Evolutionary conservation across 1,140 invertebrate species (phyloP).

Genomic region (Hypsibius dujardini): DNA sequence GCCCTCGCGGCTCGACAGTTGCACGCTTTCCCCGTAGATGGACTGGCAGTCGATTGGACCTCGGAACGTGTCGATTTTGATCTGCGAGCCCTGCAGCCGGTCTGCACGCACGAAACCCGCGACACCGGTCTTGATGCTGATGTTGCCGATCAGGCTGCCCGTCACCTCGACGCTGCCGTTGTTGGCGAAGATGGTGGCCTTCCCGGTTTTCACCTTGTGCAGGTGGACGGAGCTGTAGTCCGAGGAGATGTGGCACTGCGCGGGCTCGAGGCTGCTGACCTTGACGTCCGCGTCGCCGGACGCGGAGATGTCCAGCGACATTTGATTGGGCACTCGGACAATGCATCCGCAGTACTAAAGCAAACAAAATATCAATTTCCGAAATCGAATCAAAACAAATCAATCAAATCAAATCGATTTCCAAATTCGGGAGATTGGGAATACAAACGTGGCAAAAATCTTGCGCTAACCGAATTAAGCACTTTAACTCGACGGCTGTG

Average conservation of each 20-base stretch:
- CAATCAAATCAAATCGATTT: no score
- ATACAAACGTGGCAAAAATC: no score
- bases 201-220: neutral
- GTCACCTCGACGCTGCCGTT: conserved; percentile 7
- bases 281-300: conserved; percentile 13
- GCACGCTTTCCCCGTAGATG: conserved; percentile 3
- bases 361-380: no score
- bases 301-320: conserved; percentile 8
- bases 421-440: no score
- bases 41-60: neutral
- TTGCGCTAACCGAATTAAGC: no score
- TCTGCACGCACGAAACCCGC: conserved; percentile 8
- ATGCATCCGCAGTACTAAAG: conserved; percentile 12
- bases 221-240: conserved; percentile 5
- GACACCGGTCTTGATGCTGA: conserved; percentile 1
- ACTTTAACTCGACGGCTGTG: no score
- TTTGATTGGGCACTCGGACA: neutral
- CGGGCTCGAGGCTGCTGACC: neutral
- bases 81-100: conserved; percentile 2
- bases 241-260: neutral
- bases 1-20: conserved; percentile 4
- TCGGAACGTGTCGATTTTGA: conserved; percentile 8
- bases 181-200: conserved; percentile 15
- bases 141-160: neutral
- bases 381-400: no score